A percentile compares a stretch with the other conserved stretches of the same genome.
Conservation (phyloP, 2,888 invertebrate species). For the Charanyca ferruginea region DNA sequence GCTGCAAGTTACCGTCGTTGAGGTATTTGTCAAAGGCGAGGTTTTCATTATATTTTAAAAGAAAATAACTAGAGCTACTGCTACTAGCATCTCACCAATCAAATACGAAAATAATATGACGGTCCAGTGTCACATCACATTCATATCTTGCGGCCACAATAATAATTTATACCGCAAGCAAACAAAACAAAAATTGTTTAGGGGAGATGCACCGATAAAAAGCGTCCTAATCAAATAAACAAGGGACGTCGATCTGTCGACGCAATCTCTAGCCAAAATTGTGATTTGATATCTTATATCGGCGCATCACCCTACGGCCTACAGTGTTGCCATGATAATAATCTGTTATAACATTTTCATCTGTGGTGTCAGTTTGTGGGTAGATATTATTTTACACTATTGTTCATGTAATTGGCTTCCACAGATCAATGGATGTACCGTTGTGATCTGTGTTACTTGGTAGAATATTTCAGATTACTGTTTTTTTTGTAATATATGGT, state of each 20-base stretch:
- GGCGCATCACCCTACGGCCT: conserved; percentile 67
- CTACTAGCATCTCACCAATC: background rate
- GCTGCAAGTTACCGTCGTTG: too few species aligned
- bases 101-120: conserved; percentile 21
- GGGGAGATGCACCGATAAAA: conserved; percentile 77
- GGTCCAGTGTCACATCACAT: conserved; percentile 35
- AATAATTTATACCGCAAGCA: conserved; percentile 68
- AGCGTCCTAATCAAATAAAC: conserved; percentile 83
- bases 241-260: conserved; percentile 81
- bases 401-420: conserved; percentile 50
- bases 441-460: too few species aligned
- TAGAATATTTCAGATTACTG: background rate
- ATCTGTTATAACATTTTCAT: conserved; percentile 73
- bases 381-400: conserved; percentile 62
- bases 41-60: background rate
- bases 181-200: conserved; percentile 74
- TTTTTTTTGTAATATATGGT: background rate
- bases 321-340: conserved; percentile 69
- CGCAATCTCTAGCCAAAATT: conserved; percentile 83
- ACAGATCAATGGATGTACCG: conserved; percentile 24
- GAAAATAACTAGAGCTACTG: background rate
- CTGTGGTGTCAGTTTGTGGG: conserved; percentile 63
- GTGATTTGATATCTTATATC: conserved; percentile 86
- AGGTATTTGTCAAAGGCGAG: too few species aligned
- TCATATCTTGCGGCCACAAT: conserved; percentile 64